Evolutionary conservation across 2,797 vertebrate species (phyloP).

Genomic region (Dryobates pubescens): DNA sequence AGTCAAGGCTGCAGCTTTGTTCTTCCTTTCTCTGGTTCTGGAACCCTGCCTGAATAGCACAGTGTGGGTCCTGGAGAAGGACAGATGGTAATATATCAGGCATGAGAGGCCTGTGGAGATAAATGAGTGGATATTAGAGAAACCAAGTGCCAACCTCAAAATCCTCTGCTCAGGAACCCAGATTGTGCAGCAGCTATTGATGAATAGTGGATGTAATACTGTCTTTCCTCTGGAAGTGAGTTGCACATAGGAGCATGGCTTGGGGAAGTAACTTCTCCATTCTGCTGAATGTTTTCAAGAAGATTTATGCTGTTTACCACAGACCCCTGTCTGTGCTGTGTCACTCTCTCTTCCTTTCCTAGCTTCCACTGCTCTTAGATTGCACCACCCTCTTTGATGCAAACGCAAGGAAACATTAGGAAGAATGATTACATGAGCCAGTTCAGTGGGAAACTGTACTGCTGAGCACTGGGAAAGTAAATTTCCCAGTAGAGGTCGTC

Average conservation of each 20-base stretch:
- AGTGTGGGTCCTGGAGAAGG: conserved; percentile 23
- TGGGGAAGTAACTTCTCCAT: conserved; percentile 18
- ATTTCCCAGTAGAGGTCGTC: neutral
- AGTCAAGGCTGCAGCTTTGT: conserved; percentile 36
- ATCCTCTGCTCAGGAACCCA: conserved; percentile 35
- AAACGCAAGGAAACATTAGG: neutral
- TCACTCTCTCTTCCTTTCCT: conserved; percentile 36
- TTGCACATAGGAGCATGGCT: neutral
- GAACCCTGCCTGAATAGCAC: conserved; percentile 28
- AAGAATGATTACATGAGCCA: neutral
- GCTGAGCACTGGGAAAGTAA: neutral
- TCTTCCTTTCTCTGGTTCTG: neutral
- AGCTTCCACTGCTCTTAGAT: neutral
- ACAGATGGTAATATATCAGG: neutral
- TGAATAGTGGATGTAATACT: neutral
- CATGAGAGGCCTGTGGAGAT: neutral
- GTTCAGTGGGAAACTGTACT: neutral
- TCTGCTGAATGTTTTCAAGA: neutral
- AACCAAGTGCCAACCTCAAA: neutral
- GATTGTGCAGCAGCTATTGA: conserved; percentile 50
- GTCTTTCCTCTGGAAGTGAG: conserved; percentile 14
- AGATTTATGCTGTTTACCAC: conserved; percentile 43
- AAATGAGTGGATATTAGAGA: neutral
- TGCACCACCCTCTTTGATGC: neutral
- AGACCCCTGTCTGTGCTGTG: neutral